Conservation (phyloP, 1,140 invertebrate genomes). For the Battus philenor region DNA sequence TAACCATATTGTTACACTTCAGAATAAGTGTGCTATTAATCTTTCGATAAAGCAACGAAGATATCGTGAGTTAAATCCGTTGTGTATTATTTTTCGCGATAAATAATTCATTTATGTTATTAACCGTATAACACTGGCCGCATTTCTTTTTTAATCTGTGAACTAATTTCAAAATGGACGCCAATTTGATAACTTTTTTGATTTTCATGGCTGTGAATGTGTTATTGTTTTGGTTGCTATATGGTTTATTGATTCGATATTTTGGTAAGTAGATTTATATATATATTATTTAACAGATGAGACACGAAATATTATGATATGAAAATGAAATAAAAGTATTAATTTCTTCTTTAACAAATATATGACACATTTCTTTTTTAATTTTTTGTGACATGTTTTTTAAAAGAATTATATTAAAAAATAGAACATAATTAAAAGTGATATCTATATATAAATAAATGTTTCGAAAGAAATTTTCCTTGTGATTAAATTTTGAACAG, state of each 20-base stretch:
- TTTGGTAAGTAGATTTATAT: slow-evolving; percentile 59
- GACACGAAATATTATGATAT: too few species aligned
- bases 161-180: slow-evolving; percentile 26
- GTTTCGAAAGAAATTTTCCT: background rate
- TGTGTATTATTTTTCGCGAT: slow-evolving; percentile 31
- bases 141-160: slow-evolving; percentile 16
- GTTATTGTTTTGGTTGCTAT: slow-evolving; percentile 47
- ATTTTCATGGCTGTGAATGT: slow-evolving; percentile 49
- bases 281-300: too few species aligned
- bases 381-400: too few species aligned
- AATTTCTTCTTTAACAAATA: too few species aligned
- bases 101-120: slow-evolving; percentile 29
- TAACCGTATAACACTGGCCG: slow-evolving; percentile 20
- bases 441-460: background rate
- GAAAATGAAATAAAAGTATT: too few species aligned
- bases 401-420: too few species aligned
- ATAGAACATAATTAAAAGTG: too few species aligned
- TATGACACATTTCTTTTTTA: too few species aligned
- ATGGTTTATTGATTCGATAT: slow-evolving; percentile 37
- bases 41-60: slow-evolving; percentile 14
- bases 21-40: slow-evolving; percentile 10
- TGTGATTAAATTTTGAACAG: background rate
- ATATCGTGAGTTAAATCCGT: slow-evolving; percentile 21
- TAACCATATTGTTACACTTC: slow-evolving; percentile 1
- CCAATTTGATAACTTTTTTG: slow-evolving; percentile 33